These are phyloP conservation scores for Mormyrus hasselquistii DNA, from an alignment of 2,797 vertebrate species.

Conservation along the genomic window DNA sequence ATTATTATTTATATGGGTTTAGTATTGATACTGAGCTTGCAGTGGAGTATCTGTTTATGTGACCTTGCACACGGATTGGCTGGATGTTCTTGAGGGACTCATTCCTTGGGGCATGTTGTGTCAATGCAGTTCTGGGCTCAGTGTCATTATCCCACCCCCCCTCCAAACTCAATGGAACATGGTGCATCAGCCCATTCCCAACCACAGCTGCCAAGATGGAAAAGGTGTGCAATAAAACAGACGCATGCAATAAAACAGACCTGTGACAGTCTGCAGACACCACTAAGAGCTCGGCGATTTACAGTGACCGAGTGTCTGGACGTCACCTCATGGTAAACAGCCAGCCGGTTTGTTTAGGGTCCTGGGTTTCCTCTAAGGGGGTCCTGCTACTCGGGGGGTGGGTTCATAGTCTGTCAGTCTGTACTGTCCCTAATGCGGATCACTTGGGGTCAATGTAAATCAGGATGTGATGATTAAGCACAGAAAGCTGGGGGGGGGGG, in stretches of 20 bases:
- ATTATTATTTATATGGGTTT: neutral
- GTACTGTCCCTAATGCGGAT: neutral
- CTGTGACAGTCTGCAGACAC: neutral
- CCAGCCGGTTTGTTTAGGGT: neutral
- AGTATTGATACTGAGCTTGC: neutral
- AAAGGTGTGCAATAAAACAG: too few relatives aligned
- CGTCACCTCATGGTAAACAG: neutral
- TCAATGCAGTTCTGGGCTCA: neutral
- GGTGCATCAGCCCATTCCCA: neutral
- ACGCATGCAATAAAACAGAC: slow-evolving; percentile 7
- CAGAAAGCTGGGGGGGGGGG: neutral
- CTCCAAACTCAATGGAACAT: neutral
- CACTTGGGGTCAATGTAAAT: neutral
- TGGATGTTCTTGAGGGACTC: neutral
- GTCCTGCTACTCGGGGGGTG: neutral
- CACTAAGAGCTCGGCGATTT: neutral
- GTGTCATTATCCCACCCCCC: neutral
- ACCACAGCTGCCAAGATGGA: neutral
- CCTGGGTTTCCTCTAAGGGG: neutral
- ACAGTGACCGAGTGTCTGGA: neutral
- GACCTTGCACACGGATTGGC: neutral
- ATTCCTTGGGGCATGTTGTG: neutral
- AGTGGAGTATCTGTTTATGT: neutral
- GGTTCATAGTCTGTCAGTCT: neutral
- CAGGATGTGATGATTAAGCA: neutral